These are phyloP conservation scores for Romanogobio albipinnatus DNA, from an alignment of 2,113 vertebrate genomes.

Conservation along the genomic window DNA sequence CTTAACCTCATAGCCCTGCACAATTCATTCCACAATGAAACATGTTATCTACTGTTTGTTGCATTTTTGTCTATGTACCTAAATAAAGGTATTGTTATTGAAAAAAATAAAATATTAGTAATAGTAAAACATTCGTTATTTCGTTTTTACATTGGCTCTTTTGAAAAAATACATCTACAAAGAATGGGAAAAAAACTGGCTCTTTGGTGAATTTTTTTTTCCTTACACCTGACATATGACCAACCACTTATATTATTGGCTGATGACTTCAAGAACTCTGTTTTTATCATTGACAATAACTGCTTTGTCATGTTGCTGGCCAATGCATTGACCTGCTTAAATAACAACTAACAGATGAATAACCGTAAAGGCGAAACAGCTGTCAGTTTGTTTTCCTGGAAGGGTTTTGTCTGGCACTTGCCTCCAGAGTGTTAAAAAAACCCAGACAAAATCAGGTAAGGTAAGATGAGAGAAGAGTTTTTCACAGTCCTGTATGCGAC, in stretches of 20 bases:
- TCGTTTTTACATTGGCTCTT: no score
- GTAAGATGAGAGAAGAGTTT: background rate
- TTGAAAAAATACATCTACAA: no score
- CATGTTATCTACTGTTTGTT: no score
- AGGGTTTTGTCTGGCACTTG: background rate
- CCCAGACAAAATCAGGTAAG: background rate
- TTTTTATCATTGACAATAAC: conserved; percentile 7
- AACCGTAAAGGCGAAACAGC: background rate
- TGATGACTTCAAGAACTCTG: background rate
- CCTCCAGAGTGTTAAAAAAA: background rate
- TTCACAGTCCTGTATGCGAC: background rate
- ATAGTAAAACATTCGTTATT: no score
- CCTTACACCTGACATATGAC: no score
- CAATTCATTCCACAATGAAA: no score
- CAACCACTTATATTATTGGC: background rate
- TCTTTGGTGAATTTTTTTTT: no score
- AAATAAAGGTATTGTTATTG: no score
- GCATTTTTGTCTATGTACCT: no score
- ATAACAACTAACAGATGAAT: conserved; percentile 34
- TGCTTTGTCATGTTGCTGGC: background rate
- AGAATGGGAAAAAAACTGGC: no score
- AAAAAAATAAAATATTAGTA: no score
- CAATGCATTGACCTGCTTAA: conserved; percentile 6
- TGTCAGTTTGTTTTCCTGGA: conserved; percentile 10
- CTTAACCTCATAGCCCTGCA: no score